phyloP scores from a whole-genome alignment of 1,140 invertebrate species.

The Hyles vespertilio region DNA sequence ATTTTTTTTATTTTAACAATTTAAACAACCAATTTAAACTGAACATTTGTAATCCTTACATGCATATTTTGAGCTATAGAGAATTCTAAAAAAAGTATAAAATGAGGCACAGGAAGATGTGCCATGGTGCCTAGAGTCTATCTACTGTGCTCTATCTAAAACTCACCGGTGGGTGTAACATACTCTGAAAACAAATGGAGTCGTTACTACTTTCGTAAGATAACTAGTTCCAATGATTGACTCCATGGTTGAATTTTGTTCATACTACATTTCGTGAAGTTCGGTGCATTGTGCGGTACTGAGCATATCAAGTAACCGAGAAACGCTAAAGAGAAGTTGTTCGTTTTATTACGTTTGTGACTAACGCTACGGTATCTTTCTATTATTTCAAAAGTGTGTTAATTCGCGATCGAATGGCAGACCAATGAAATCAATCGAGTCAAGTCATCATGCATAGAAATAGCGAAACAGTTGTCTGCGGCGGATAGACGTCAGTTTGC shows the following conservation, averaged over 20 bases:
- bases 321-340: too few species aligned
- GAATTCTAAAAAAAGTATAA: too few species aligned
- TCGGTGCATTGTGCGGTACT: not conserved
- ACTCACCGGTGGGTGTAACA: slow-evolving; percentile 74
- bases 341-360: too few species aligned
- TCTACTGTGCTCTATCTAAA: slow-evolving; percentile 64
- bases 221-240: slow-evolving; percentile 60
- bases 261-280: slow-evolving; percentile 15
- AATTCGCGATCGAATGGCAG: too few species aligned
- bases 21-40: too few species aligned
- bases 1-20: too few species aligned
- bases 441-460: slow-evolving; percentile 17
- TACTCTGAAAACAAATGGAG: slow-evolving; percentile 74
- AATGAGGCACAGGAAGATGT: slow-evolving; percentile 3
- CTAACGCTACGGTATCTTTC: too few species aligned
- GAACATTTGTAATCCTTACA: too few species aligned
- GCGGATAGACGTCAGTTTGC: slow-evolving; percentile 2
- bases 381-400: too few species aligned
- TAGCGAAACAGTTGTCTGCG: slow-evolving; percentile 7
- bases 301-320: too few species aligned
- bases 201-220: slow-evolving; percentile 64
- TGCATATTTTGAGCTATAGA: too few species aligned
- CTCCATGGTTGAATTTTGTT: slow-evolving; percentile 51
- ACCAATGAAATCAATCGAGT: not conserved
- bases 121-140: slow-evolving; percentile 35